Conservation (phyloP, 35 echinoderm and acorn worm genomes). For the Hemicentrotus pulcherrimus region DNA sequence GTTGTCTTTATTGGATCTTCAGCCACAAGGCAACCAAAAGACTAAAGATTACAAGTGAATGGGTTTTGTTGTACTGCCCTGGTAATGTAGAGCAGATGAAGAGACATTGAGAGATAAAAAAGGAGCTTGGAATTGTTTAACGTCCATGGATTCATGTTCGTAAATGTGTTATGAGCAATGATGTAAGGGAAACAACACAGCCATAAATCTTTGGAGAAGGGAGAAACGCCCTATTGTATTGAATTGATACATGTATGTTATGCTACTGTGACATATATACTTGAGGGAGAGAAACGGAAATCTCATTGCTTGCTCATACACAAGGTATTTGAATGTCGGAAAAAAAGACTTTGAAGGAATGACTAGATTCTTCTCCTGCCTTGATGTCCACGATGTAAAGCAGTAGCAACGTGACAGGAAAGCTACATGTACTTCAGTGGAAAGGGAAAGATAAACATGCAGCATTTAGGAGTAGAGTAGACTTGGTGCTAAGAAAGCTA, state of each 20-base stretch:
- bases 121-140: no score
- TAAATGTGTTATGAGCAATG: not conserved
- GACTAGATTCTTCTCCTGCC: not conserved
- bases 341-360: not conserved
- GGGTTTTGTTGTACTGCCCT: not conserved
- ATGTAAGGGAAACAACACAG: not conserved
- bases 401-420: not conserved
- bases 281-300: not conserved
- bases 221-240: no score
- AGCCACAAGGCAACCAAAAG: no score
- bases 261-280: not conserved
- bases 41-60: not conserved
- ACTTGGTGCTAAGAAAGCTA: not conserved
- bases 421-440: no score
- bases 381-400: not conserved
- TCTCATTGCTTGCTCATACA: not conserved
- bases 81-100: not conserved
- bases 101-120: not conserved
- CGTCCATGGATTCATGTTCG: not conserved
- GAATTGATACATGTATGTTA: no score
- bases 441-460: not conserved
- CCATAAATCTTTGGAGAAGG: no score
- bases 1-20: no score
- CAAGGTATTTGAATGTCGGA: not conserved
- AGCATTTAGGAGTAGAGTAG: not conserved